Evolutionary conservation across 2,888 invertebrate genomes (phyloP), one percentile per base, ranked within the genome.

Genomic region (Cephus sareptanus): DNA sequence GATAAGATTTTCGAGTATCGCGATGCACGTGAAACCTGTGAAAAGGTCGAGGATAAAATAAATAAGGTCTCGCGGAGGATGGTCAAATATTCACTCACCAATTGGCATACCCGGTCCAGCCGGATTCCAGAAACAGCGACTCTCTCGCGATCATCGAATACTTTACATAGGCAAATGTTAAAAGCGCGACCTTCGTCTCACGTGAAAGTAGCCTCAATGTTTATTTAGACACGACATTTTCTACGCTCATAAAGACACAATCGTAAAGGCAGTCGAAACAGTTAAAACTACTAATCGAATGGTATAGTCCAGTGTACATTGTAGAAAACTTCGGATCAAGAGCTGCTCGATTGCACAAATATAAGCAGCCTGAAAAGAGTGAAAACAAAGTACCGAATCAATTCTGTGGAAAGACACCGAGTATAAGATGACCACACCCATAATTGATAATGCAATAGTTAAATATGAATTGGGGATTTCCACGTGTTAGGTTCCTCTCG

Each of bases 111-210:
- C 71, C 23, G 33, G 30, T 71, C 71, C 33, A 71, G 71, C 71
- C 71, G 71, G 71, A 71, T 71, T 71, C 71, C 71, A 34, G 34
- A 34, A 71, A 71, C 71, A 34, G 71, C 31, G 71, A 34, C 71
- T 71, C 70, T 33, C 71, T 12, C 71, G 71, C 56, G 56, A 56
- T 23, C 56, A 23, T 56, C 23, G 56, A 56, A 56, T 56, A 56
- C 34, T 71, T 71, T 31, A 3, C 71, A 31, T 71, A 31, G 71
- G 71, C 6, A 34, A 71, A 71, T 34, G 71, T 6, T 71, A 33
- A 71, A 56, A 31, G 71, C 30, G 71, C 31, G 71, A 31, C 71
- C 71, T 71, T 71, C 71, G 6, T 71, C 71, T 31, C 31, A 0
- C 71, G 71, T 34, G 71, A 71, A 34, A 56, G 56, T 56, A 56